phyloP scores from a whole-genome alignment of 2,797 vertebrate species.

The Diplodus puntazzo region DNA sequence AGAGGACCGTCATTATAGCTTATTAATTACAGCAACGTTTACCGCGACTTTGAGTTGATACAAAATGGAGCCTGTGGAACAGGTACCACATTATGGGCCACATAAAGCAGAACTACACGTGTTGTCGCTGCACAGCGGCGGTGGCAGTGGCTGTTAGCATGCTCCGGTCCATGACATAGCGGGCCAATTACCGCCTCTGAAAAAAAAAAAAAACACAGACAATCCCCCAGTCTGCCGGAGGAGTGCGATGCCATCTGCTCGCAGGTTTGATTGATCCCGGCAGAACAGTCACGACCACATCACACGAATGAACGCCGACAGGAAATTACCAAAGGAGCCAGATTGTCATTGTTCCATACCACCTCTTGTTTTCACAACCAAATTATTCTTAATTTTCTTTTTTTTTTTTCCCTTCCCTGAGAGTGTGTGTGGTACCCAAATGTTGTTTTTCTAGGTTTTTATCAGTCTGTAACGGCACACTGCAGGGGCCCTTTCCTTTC shows the following conservation, averaged over 20 bases:
- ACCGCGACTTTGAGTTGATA: slow-evolving; percentile 29
- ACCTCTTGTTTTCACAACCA: slow-evolving; percentile 76
- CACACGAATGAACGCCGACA: slow-evolving; percentile 72
- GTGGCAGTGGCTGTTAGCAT: slow-evolving; percentile 68
- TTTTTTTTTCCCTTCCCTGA: not conserved
- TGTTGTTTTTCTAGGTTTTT: slow-evolving; percentile 75
- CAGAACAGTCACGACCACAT: slow-evolving; percentile 78
- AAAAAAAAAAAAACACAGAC: slow-evolving; percentile 61
- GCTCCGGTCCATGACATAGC: slow-evolving; percentile 65
- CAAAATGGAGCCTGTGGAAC: slow-evolving; percentile 47
- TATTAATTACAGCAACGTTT: slow-evolving; percentile 44
- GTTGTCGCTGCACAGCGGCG: slow-evolving; percentile 45
- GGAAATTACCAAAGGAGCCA: slow-evolving; percentile 81
- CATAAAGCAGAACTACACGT: slow-evolving; percentile 48
- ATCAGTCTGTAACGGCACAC: slow-evolving; percentile 75
- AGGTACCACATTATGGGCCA: slow-evolving; percentile 54
- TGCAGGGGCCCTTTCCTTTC: slow-evolving; percentile 70
- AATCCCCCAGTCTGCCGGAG: slow-evolving; percentile 69
- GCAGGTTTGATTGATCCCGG: slow-evolving; percentile 77
- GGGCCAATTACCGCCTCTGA: slow-evolving; percentile 75
- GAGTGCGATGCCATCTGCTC: slow-evolving; percentile 77
- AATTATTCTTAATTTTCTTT: slow-evolving; percentile 70
- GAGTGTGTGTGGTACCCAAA: slow-evolving; percentile 68
- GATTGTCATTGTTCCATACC: slow-evolving; percentile 76
- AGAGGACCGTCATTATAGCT: not conserved